Evolutionary conservation across 2,888 invertebrate genomes (phyloP).

Genomic region (Archips crataeganus): DNA sequence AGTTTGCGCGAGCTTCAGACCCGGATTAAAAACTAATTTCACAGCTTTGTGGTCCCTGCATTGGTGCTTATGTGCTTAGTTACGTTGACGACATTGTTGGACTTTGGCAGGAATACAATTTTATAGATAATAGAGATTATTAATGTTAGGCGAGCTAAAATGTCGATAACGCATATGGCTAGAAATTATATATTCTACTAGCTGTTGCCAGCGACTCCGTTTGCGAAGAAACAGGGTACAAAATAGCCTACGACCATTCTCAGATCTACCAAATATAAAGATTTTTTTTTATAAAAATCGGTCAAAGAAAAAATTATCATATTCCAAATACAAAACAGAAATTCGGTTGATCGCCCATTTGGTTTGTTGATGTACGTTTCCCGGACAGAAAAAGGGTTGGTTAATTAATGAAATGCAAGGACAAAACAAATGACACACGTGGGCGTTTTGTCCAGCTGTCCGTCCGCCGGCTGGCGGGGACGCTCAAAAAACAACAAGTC

Average conservation of each 20-base stretch:
- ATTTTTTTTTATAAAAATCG: too few relatives aligned
- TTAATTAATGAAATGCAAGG: constrained; percentile 18
- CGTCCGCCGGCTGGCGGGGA: constrained; percentile 28
- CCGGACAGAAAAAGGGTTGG: constrained; percentile 21
- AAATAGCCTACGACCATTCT: too few relatives aligned
- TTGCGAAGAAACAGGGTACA: too few relatives aligned
- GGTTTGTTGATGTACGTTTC: not conserved
- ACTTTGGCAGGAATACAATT: not conserved
- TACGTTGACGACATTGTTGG: not conserved
- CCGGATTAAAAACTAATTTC: constrained; percentile 37
- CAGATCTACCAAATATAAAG: too few relatives aligned
- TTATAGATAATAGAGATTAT: too few relatives aligned
- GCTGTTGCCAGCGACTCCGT: too few relatives aligned
- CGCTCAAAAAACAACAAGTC: constrained; percentile 35
- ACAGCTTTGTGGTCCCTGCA: not conserved
- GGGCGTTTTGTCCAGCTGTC: constrained; percentile 19
- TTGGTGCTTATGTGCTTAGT: not conserved
- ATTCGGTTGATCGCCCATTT: not conserved
- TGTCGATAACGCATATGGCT: too few relatives aligned
- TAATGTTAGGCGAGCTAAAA: too few relatives aligned
- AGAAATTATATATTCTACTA: too few relatives aligned
- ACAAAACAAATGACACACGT: constrained; percentile 23
- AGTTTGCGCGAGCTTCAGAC: not conserved
- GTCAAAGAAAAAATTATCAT: too few relatives aligned
- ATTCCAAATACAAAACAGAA: too few relatives aligned